Evolutionary conservation across 2,888 invertebrate species (phyloP), one percentile per base, ranked within the genome.

Genomic region (Idaea straminata): DNA sequence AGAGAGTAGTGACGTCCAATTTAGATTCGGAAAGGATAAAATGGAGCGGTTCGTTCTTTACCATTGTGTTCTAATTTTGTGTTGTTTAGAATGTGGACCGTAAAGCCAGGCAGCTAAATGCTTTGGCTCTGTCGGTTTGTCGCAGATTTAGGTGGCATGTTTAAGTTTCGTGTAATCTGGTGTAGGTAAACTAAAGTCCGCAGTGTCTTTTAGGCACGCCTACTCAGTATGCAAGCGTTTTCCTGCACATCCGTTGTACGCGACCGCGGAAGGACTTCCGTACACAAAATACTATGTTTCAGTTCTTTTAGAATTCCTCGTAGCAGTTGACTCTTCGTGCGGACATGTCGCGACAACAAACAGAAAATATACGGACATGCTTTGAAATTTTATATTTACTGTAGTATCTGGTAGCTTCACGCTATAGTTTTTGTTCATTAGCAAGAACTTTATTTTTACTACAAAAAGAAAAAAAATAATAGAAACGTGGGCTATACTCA

Each of bases 151-250:
- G 85, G 84, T 89, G 84, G 89, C 87, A 89, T 87, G 87, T 88
- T 89, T 85, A 88, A 87, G 86, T 91, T 92, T 90, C 83, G 87
- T 88, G 87, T 91, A 91, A 89, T 89, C 91, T 87, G 78, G 79
- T 84, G 86, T 89, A 88, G 85, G 88, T 89, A 85, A 87, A 86
- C 85, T 86, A 87, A 88, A 91, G 87, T 88, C 92, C 87, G 90
- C 90, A 91, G 88, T 92, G 89, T 92, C 91, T 92, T 92, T 91
- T 91, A 91, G 90, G 91, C 87, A 88, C 89, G 91, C 86, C 90
- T 91, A 88, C 88, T 92, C 90, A 90, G 91, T 91, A 92, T 92
- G 92, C 92, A 90, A 89, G 89, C 89, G 89, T 89, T 89, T 91
- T 88, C 87, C 90, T 89, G 86, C 84, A 91, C 87, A 92, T 91